Evolutionary conservation across 2,797 vertebrate species (phyloP), one percentile per base, ranked within the genome.

Genomic region (Sebastes vulpes): DNA sequence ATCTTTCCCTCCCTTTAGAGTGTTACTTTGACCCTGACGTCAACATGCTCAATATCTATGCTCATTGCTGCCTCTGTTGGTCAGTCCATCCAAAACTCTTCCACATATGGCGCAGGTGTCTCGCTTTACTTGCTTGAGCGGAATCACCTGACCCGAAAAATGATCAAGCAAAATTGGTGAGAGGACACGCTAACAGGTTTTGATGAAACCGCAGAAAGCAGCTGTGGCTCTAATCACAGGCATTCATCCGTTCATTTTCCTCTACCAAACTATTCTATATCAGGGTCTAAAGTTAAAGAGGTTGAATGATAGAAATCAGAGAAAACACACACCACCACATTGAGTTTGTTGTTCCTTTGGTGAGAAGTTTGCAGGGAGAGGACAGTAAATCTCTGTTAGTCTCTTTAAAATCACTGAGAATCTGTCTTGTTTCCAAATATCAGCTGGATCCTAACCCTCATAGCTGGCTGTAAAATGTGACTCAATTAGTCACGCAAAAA

Each of bases 391-490:
- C 52, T 54, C 42, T 11, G 32, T 61, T 11, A 38, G 31, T 38
- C 11, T 25, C 2, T 63, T 46, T 65, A 11, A 42, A 48, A 26
- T 64, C 9, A 28, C 61, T 29, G 18, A 32, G 29, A 71, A 61
- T 32, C 28, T 29, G 66, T 70, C 75, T 74, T 46, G 54, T 71
- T 59, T 70, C 63, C 67, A 76, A 32, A 67, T 65, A 29, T 26
- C 25, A 72, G 68, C 73, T 54, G 48, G 26, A 66, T 21, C 64
- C 53, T 20, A 52, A 9, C 46, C 31, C 21, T 56, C 21, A 29
- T 48, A 28, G 38, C 64, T 75, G 66, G 2, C 50, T 29, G 26
- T 58, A 38, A 69, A 81, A 80, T 46, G 67, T 72, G 69, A 72
- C 57, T 80, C 53, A 60, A 48, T 61, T 23, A 18, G 67, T 53